phyloP scores from a whole-genome alignment of 2,888 invertebrate genomes.

The Pseudococcus jackbeardsleyi region DNA sequence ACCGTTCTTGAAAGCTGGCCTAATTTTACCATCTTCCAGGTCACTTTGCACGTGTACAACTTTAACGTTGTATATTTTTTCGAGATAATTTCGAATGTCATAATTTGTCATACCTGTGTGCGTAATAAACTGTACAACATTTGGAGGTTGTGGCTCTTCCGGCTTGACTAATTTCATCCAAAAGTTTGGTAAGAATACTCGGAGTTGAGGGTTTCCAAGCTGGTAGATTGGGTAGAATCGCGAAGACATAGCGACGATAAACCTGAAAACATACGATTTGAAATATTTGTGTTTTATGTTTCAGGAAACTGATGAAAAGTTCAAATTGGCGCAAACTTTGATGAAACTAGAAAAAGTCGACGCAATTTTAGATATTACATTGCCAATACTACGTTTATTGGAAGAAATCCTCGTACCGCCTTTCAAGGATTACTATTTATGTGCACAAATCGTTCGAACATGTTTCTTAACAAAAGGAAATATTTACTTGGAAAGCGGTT shows the following conservation, averaged over 20 bases:
- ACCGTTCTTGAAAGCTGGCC: slow-evolving; percentile 69
- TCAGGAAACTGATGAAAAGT: slow-evolving; percentile 81
- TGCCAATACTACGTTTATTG: slow-evolving; percentile 78
- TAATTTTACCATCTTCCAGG: slow-evolving; percentile 78
- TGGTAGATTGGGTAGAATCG: slow-evolving; percentile 85
- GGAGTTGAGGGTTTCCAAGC: slow-evolving; percentile 92
- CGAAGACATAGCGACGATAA: slow-evolving; percentile 40
- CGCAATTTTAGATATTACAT: slow-evolving; percentile 77
- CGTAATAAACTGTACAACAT: slow-evolving; percentile 89
- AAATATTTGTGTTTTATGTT: slow-evolving; percentile 65
- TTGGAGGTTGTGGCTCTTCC: slow-evolving; percentile 77
- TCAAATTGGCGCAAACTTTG: slow-evolving; percentile 75
- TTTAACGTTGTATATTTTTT: slow-evolving; percentile 93
- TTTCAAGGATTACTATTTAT: slow-evolving; percentile 81
- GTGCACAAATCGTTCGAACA: slow-evolving; percentile 79
- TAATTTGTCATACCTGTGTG: slow-evolving; percentile 93
- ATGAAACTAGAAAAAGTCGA: slow-evolving; percentile 77
- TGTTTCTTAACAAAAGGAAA: slow-evolving; percentile 73
- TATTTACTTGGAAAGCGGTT: slow-evolving; percentile 9
- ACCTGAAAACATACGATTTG: not conserved
- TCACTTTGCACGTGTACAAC: slow-evolving; percentile 83
- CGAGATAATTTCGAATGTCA: slow-evolving; percentile 93
- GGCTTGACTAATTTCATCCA: slow-evolving; percentile 94
- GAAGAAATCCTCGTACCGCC: slow-evolving; percentile 80
- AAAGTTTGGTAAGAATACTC: slow-evolving; percentile 95